phyloP scores from a whole-genome alignment of 2,113 vertebrate genomes.

The Hemiscyllium ocellatum region DNA sequence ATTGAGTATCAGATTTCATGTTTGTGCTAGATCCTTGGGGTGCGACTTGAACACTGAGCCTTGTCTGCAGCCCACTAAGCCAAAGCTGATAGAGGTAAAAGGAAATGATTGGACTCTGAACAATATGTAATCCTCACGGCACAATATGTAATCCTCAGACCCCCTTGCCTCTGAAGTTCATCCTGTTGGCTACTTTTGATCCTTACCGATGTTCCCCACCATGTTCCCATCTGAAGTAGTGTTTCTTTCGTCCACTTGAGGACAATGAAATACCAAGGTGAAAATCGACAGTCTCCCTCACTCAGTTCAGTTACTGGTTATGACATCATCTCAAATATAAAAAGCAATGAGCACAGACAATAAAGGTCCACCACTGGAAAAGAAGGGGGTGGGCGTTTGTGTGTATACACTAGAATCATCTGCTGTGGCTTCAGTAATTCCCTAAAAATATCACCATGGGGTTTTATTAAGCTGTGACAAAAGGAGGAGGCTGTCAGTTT shows the following conservation, averaged over 20 bases:
- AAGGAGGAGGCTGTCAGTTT: background rate
- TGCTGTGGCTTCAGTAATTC: background rate
- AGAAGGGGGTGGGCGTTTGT: background rate
- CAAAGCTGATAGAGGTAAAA: background rate
- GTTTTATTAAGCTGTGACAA: background rate
- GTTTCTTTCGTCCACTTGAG: background rate
- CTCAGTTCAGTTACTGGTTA: background rate
- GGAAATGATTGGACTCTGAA: background rate
- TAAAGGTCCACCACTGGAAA: background rate
- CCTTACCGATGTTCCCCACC: background rate
- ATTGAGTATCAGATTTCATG: background rate
- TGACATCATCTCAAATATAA: background rate
- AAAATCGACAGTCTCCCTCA: no score
- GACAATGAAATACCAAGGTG: background rate
- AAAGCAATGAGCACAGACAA: background rate
- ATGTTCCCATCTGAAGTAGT: background rate
- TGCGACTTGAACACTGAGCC: no score
- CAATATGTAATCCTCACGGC: no score
- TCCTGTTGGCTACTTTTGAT: background rate
- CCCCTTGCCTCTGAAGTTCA: background rate
- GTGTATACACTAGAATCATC: background rate
- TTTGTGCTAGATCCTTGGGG: background rate
- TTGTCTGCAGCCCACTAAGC: background rate
- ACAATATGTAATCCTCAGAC: background rate
- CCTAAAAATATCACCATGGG: background rate